Percentiles rank a stretch among this genome's conserved stretches.
Conservation (phyloP, 2,888 invertebrate species). For the Apotomis turbidana region DNA sequence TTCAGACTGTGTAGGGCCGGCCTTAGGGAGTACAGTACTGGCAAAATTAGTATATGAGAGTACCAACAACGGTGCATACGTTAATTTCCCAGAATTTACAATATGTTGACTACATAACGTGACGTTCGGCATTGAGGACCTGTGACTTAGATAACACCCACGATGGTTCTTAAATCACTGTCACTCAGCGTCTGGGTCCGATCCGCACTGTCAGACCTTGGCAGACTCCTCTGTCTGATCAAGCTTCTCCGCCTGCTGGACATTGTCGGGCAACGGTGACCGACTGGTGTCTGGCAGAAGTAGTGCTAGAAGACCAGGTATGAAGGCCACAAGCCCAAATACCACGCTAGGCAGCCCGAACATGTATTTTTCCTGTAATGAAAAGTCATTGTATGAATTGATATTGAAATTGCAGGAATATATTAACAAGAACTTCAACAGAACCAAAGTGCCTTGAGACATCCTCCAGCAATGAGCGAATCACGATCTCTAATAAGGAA, state of each 20-base stretch:
- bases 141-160: background rate
- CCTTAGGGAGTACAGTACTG: too few relatives aligned
- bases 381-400: background rate
- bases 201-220: background rate
- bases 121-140: background rate
- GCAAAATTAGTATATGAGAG: too few relatives aligned
- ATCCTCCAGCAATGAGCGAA: too few relatives aligned
- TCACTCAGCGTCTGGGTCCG: background rate
- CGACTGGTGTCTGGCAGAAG: slow-evolving; percentile 72
- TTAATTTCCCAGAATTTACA: too few relatives aligned
- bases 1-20: too few relatives aligned
- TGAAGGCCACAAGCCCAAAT: slow-evolving; percentile 68
- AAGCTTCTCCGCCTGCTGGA: slow-evolving; percentile 65
- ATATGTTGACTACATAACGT: too few relatives aligned
- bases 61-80: too few relatives aligned
- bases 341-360: slow-evolving; percentile 67
- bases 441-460: too few relatives aligned
- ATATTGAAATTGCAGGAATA: background rate
- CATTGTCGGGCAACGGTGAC: slow-evolving; percentile 63
- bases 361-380: slow-evolving; percentile 68
- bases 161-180: background rate
- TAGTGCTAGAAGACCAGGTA: slow-evolving; percentile 65
- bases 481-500: too few relatives aligned
- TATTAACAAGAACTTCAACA: too few relatives aligned
- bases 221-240: slow-evolving; percentile 46